phyloP scores from a whole-genome alignment of 2,113 vertebrate species.

The Ophiodon elongatus region DNA sequence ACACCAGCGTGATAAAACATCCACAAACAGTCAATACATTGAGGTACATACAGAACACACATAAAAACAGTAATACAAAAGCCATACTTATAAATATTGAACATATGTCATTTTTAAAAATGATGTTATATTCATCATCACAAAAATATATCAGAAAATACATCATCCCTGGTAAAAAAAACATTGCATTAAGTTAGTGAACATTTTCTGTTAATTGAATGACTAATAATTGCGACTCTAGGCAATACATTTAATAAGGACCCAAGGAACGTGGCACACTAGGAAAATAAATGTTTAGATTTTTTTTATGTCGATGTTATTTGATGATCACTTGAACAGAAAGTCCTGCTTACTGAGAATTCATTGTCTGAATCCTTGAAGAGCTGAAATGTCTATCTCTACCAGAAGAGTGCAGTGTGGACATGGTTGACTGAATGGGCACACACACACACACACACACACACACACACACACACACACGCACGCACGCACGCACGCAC shows the following conservation, averaged over 20 bases:
- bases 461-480: no score
- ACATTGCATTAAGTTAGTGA: not conserved
- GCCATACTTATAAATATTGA: no score
- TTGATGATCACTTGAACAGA: not conserved
- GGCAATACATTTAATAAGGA: no score
- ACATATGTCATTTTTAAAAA: no score
- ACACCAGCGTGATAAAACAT: no score
- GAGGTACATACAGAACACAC: no score
- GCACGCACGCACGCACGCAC: no score
- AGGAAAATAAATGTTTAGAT: not conserved
- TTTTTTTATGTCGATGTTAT: not conserved
- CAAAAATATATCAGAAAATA: no score
- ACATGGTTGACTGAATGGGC: not conserved
- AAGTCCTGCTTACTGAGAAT: not conserved
- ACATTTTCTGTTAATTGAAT: not conserved
- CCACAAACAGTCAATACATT: no score
- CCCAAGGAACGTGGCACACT: not conserved
- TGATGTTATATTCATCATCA: no score
- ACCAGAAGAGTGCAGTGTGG: conserved; percentile 67
- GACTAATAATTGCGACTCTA: not conserved
- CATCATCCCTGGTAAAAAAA: no score
- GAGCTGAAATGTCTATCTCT: conserved; percentile 4
- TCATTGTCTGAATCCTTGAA: not conserved
- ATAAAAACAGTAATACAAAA: no score
- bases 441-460: not conserved